Conservation (phyloP, 2,888 invertebrate genomes). For the Mythimna impura region DNA sequence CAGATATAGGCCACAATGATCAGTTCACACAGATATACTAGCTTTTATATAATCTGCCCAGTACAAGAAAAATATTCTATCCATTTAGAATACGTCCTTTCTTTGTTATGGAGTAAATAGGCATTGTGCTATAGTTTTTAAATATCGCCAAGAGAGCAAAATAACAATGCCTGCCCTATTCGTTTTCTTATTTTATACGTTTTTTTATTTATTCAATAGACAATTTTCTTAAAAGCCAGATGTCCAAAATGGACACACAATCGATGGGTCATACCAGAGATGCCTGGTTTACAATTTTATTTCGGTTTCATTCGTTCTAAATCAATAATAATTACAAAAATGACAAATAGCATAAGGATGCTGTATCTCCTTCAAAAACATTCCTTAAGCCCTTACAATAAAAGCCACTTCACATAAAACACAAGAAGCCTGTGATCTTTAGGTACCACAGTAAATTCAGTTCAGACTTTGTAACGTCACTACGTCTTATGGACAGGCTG, state of each 20-base stretch:
- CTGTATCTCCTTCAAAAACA: slow-evolving; percentile 13
- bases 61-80: background rate
- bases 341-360: background rate
- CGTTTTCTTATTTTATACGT: slow-evolving; percentile 5
- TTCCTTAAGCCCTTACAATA: background rate
- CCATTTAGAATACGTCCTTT: too few species aligned
- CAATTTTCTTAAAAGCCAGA: background rate
- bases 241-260: background rate
- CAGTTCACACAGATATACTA: slow-evolving; percentile 15
- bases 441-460: slow-evolving; percentile 54
- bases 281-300: background rate
- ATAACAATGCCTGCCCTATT: slow-evolving; percentile 13
- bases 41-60: background rate
- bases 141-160: slow-evolving; percentile 44
- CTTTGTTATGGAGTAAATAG: background rate
- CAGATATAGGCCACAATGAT: slow-evolving; percentile 34
- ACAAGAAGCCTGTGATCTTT: slow-evolving; percentile 40
- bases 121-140: slow-evolving; percentile 14
- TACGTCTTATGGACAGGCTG: slow-evolving; percentile 22
- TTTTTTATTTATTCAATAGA: background rate
- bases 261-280: slow-evolving; percentile 11
- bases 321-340: background rate
- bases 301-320: background rate
- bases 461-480: slow-evolving; percentile 7
- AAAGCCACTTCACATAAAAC: slow-evolving; percentile 24